Percentiles rank a stretch among this genome's conserved stretches.
Conservation (phyloP, 2,888 invertebrate species). For the Thelaira solivaga region DNA sequence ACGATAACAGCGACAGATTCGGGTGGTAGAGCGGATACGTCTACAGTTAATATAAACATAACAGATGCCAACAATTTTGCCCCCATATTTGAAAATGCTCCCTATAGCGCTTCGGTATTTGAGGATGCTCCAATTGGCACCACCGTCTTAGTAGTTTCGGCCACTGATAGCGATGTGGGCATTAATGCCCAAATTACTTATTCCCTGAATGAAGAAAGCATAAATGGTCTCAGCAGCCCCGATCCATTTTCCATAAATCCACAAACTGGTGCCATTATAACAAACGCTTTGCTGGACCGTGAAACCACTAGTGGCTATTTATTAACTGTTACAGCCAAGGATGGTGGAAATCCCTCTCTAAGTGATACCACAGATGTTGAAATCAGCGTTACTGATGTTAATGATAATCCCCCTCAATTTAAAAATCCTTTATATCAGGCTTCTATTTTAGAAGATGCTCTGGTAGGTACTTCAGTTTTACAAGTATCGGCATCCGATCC, state of each 20-base stretch:
- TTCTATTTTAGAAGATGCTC: slow-evolving; percentile 90
- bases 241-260: slow-evolving; percentile 92
- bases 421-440: slow-evolving; percentile 89
- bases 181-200: slow-evolving; percentile 94
- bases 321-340: slow-evolving; percentile 93
- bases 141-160: slow-evolving; percentile 93
- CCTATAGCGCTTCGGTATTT: slow-evolving; percentile 92
- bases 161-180: slow-evolving; percentile 96
- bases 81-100: slow-evolving; percentile 94
- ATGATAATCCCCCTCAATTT: slow-evolving; percentile 95
- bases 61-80: slow-evolving; percentile 96
- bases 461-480: slow-evolving; percentile 87
- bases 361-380: slow-evolving; percentile 97
- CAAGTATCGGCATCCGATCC: slow-evolving; percentile 89
- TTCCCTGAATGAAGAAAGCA: slow-evolving; percentile 83
- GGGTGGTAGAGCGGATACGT: slow-evolving; percentile 91
- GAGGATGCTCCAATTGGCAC: slow-evolving; percentile 96
- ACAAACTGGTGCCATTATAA: slow-evolving; percentile 94
- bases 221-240: slow-evolving; percentile 79
- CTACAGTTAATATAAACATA: slow-evolving; percentile 93
- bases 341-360: slow-evolving; percentile 93
- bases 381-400: slow-evolving; percentile 95
- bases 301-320: slow-evolving; percentile 90
- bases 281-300: slow-evolving; percentile 89
- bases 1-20: slow-evolving; percentile 93